A percentile compares a stretch with the other conserved stretches of the same genome.
Conservation (phyloP, 2,797 vertebrate species). For the Rhincodon typus region DNA sequence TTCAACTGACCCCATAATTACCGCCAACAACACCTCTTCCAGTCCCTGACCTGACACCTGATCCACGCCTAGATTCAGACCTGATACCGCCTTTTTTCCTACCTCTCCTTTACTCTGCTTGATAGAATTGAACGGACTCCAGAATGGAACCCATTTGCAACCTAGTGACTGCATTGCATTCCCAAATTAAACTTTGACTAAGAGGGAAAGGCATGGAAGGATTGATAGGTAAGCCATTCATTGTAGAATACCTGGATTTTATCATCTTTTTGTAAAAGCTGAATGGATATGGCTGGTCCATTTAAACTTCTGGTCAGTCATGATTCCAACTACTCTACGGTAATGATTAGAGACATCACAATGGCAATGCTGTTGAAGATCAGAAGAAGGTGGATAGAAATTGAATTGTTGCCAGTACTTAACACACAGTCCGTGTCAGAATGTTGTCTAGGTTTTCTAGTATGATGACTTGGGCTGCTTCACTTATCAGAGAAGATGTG, state of each 20-base stretch:
- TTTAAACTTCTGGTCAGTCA: background rate
- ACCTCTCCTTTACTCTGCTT: no score
- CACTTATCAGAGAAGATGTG: background rate
- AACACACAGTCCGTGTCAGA: background rate
- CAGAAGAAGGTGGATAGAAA: background rate
- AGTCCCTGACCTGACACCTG: no score
- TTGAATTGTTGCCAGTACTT: background rate
- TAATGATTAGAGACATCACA: background rate
- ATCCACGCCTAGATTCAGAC: no score
- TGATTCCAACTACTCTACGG: background rate
- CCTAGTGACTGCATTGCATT: background rate
- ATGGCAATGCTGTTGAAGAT: background rate
- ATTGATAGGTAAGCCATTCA: background rate
- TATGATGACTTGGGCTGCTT: background rate
- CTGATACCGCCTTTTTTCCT: no score
- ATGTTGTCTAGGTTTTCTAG: background rate
- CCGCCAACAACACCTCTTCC: no score
- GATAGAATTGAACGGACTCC: no score
- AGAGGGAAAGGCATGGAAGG: background rate
- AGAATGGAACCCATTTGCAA: no score
- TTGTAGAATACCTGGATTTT: no score
- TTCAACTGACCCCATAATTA: no score
- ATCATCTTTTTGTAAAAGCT: background rate
- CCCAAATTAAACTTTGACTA: background rate
- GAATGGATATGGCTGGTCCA: background rate